Evolutionary conservation across 2,888 invertebrate species (phyloP), one percentile per base, ranked within the genome.

Genomic region (Drosophila pseudotakahashii): DNA sequence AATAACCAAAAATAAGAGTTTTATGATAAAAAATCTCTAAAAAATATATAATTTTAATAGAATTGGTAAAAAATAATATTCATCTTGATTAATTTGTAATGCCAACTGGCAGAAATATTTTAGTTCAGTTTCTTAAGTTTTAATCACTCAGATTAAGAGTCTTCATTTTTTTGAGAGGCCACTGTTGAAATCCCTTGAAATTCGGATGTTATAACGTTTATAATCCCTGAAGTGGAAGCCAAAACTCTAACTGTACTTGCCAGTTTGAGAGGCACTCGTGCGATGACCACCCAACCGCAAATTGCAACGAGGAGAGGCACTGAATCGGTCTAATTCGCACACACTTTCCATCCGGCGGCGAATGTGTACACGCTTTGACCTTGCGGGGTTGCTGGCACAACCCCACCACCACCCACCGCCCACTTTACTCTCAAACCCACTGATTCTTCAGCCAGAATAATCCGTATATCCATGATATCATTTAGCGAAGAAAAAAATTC

Each of bases 381-480:
- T 88, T 88, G 79, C 52, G 53, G 51, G 68, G 68, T 73, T 64
- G 78, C 64, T 68, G 54, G 39, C 39, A 42, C 55, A 58, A 41
- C 3, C 16, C 41, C 16, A n/a, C 19, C 34, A 53, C 41, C 70
- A 55, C 52, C 41, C 51, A 19, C 48, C 45, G 26, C 52, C 48
- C 48, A 48, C 23, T 16, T n/a, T 11, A 10, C 11, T 19, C 41
- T 26, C 32, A 23, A 36, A 19, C 44, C 26, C 47, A 47, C 63
- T 41, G 39, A 63, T 63, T 48, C 45, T 32, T 63, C 23, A 26
- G 45, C 51, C 39, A 32, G 67, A 76, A 51, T 39, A 52, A 47
- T 72, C 61, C 69, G 70, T 81, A 76, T 85, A 77, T 61, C 54
- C 44, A 62, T 77, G 68, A 79, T 75, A 82, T 82, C 75, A 82